Base-by-base conservation (phyloP, 2,888 invertebrate genomes). In the Rotaria socialis region DNA sequence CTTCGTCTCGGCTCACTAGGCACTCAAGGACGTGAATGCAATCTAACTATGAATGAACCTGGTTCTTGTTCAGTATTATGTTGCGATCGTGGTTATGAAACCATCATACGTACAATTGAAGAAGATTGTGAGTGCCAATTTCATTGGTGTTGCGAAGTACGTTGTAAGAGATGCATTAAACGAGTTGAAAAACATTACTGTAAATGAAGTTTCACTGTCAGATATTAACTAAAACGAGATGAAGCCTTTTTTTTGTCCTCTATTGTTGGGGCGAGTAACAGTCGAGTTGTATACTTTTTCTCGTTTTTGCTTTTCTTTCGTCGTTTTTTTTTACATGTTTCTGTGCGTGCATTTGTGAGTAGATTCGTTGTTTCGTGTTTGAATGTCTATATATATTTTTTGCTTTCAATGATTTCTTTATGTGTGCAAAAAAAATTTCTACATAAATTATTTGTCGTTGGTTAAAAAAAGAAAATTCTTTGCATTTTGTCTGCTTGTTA, bases 121-220 rank as follows among this genome's bases (percentile, higher is more conserved):
- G 95, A 95, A 90, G 95, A 96, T 91, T 96, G 96, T 92, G 94
- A 94, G 89, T 96, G 96, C 91, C 94, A 94, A 89, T 96, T 96
- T 90, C 94, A 95, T 87, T 96, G 96, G 96, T 96, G 96, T 92
- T 96, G 96, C 92, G 93, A 94, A 88, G 96, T 96, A 6, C 94
- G 94, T 89, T 96, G 96, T 92, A 94, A 95, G 90, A 93, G 94
- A 88, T 96, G 96, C 91, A 35, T 50, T 55, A 85, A 84, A 67
- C 47, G 58, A 80, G 74, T 85, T 41, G 52, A 85, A 52, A 75
- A 86, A 84, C 85, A 85, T 85, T 86, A 80, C 67, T 86, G 86
- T 60, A 86, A 86, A 58, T 86, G 74, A 86, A 35, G 27, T 22
- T 52, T 56, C 19, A 47, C 0, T 47, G 80, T 67, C 67, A 67